Percentiles rank a stretch among this genome's conserved stretches.
Conservation (phyloP, 2,888 invertebrate genomes). For the Masnerella sp. region DNA sequence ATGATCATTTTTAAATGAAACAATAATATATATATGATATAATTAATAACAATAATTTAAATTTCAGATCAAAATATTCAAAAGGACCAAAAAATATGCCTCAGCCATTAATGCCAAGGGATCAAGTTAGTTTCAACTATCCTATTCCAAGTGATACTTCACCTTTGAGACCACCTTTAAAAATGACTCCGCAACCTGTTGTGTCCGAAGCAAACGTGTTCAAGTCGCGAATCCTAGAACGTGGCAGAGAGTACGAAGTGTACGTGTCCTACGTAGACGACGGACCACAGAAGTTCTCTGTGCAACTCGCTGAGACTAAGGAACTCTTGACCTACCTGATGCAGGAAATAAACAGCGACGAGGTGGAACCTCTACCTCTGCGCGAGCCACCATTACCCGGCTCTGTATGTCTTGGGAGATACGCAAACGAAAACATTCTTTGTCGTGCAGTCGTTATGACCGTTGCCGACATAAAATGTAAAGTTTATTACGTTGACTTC, state of each 20-base stretch:
- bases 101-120: too few relatives aligned
- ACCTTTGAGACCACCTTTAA: too few relatives aligned
- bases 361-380: conserved; percentile 81
- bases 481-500: conserved; percentile 89
- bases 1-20: too few relatives aligned
- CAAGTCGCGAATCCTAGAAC: conserved; percentile 75
- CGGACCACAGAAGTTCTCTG: conserved; percentile 87
- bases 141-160: too few relatives aligned
- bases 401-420: conserved; percentile 83
- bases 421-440: conserved; percentile 83
- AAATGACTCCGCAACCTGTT: too few relatives aligned
- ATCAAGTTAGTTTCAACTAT: too few relatives aligned
- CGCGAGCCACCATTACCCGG: conserved; percentile 86
- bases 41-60: too few relatives aligned
- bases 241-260: conserved; percentile 82
- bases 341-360: conserved; percentile 84
- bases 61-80: too few relatives aligned
- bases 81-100: too few relatives aligned
- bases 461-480: conserved; percentile 84
- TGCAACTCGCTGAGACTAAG: conserved; percentile 83
- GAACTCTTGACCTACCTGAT: conserved; percentile 83
- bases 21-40: too few relatives aligned
- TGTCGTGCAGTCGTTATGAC: conserved; percentile 88
- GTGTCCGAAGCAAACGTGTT: conserved; percentile 64
- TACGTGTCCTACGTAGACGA: conserved; percentile 88